Base-by-base conservation (phyloP, 35 echinoderm and acorn worm species). In the Diadema setosum region DNA sequence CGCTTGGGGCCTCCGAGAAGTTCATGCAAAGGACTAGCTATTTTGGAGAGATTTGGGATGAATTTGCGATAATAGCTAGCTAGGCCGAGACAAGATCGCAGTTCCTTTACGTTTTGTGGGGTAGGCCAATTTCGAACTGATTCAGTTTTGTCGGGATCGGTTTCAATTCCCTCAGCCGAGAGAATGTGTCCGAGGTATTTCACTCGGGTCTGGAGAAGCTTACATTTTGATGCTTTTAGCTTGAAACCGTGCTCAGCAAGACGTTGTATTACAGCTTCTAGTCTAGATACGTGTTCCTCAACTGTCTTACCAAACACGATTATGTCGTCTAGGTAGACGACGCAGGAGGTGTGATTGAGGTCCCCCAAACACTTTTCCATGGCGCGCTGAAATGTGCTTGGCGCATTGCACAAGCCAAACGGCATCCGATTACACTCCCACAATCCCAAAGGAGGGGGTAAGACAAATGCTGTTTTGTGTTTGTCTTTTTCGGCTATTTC, bases 281-380 rank as follows among this genome's bases (percentile, higher is more conserved):
- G 46, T 18, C 84, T 87, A 1, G 1, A 31, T 41, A 93, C 25
- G 30, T 94, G 92, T 5, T 89, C 86, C 18, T 94, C 78, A 60
- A 94, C 84, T 44, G 86, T 89, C 26, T 18, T 57, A 2, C 86
- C 89, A 30, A 85, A 94, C 0, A 86, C 73, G 2, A 96, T 80
- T n/a, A 96, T 84, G 31, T 96, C 89, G 46, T 95, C 93, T 41
- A 95, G 88, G 18, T 95, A 95, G 0, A 95, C 23, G 2, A 95
- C 46, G 8, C 90, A 27, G 20, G 88, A 24, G 9, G 64, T 40
- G 5, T 92, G 35, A 26, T 92, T 89, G 46, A 90, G 42, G 52
- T 97, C 94, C 2, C 86, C 94, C 40, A 92, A 87, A n/a, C 80
- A 36, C 14, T 75, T 3, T 32, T 91, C 87, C 86, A 97, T 92